Evolutionary conservation across 2,113 vertebrate species (phyloP), one percentile per base, ranked within the genome.

Genomic region (Proterorhinus semilunaris): DNA sequence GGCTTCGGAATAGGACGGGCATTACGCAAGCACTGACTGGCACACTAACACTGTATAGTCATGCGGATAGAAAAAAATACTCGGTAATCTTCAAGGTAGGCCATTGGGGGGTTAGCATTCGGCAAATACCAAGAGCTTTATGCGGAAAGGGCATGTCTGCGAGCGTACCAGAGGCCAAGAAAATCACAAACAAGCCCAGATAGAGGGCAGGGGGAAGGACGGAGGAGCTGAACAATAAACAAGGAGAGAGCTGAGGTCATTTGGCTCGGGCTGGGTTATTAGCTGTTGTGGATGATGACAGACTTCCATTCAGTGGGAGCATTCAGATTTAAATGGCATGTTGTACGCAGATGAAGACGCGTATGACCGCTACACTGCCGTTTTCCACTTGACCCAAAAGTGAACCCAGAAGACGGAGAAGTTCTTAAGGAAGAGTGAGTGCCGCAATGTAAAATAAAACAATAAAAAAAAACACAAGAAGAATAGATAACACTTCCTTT

Each of bases 121-220:
- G 4, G 66, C 46, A 44, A 46, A 76, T 45, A 85, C 72, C 82
- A 64, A 65, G 54, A 71, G 79, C 65, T 6, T 62, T 17, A 57
- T 57, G 70, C 15, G 63, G 75, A 87, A 86, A 87, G 88, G 81
- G 83, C 83, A 85, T 79, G 69, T 75, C 62, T 17, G 66, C 59
- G 61, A 87, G 68, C 84, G 67, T 64, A 86, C 79, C 67, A 62
- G 57, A 72, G 75, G 75, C 75, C 62, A 46, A 74, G 70, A 61
- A 65, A 89, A 87, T 83, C 68, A 84, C 79, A 88, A 83, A 83
- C 76, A 82, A 84, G 68, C 71, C 51, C 7, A 71, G 79, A 76
- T 65, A 48, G 71, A 76, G 76, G 77, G 79, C 73, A 79, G 48
- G 48, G 48, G 36, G 21, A 42, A 66, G 17, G 17, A 80, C 59